Conservation (phyloP, 2,888 invertebrate genomes). For the Rhagonycha fulva region DNA sequence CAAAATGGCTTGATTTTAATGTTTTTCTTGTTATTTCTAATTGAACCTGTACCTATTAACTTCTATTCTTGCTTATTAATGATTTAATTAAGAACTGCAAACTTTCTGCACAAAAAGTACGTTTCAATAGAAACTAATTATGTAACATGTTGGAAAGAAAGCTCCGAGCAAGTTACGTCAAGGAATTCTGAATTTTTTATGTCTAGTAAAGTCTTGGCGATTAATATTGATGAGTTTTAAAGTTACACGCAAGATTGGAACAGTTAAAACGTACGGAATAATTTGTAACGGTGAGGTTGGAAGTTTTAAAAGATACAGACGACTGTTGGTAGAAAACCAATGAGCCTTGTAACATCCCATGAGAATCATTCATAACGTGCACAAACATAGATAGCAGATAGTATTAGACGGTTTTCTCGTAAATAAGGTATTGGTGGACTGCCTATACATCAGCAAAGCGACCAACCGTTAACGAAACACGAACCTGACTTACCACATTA, state of each 20-base stretch:
- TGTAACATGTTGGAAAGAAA: not conserved
- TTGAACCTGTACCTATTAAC: too few relatives aligned
- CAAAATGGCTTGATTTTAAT: constrained; percentile 12
- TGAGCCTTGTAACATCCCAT: constrained; percentile 34
- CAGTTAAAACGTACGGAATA: constrained; percentile 13
- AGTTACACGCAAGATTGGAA: not conserved
- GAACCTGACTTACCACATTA: constrained; percentile 13
- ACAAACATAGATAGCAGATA: constrained; percentile 46
- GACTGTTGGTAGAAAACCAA: constrained; percentile 11
- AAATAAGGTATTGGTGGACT: constrained; percentile 44
- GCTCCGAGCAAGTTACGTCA: not conserved
- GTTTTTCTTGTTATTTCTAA: not conserved
- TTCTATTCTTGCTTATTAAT: not conserved
- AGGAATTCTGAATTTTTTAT: not conserved
- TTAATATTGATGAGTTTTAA: not conserved
- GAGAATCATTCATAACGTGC: constrained; percentile 49
- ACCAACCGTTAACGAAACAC: constrained; percentile 47
- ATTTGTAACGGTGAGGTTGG: constrained; percentile 14
- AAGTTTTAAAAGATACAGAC: constrained; percentile 15
- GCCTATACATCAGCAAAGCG: constrained; percentile 48
- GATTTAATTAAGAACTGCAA: not conserved
- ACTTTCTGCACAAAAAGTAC: not conserved
- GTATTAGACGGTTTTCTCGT: constrained; percentile 46
- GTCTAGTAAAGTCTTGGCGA: not conserved
- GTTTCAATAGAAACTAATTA: not conserved